Base-by-base conservation (phyloP, 2,113 vertebrate genomes). In the Budorcas taxicolor region DNA sequence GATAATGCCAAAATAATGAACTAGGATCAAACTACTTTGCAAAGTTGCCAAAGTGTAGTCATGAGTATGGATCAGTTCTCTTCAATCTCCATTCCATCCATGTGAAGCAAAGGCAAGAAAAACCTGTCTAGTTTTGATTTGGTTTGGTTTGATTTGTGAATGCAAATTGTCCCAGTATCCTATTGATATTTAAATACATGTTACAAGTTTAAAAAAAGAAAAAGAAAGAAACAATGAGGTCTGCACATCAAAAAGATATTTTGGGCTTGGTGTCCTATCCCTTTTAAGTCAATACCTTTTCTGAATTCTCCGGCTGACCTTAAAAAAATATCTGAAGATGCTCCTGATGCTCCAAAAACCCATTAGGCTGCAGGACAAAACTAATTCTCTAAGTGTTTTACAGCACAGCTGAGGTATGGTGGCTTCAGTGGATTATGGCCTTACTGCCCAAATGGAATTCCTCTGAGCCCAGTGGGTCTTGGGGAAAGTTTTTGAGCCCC, bases 241-340 rank as follows among this genome's bases (percentile, higher is more conserved):
- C 40, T 76, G 71, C 23, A 0, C 19, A 71, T 71, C n/a, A 40
- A 23, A 71, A 40, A 74, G 67, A 23, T 74, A 74, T 40, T 80
- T 81, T 90, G 89, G 80, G 13, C 25, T 82, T 89, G 45, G 14
- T n/a, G 13, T 62, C 64, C 33, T 96, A 45, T 60, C 40, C 3
- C 21, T 97, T 95, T 94, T 92, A 95, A 97, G 58, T 95, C 64
- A 84, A 86, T 50, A 94, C 53, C 43, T 94, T 90, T 96, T 95
- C 86, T 95, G 87, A 97, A 95, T 29, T 85, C 50, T 90, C 74
- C n/a, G 21, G 16, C 74, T 76, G 84, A 97, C 47, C 60, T 89
- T 5, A 23, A 83, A 95, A 92, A 53, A 83, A 88, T 87, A 87
- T 86, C 53, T 93, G 57, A 45, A 97, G 71, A 71, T 25, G 45